Conservation (phyloP, 2,797 vertebrate genomes). For the Manis crassicaudata region DNA sequence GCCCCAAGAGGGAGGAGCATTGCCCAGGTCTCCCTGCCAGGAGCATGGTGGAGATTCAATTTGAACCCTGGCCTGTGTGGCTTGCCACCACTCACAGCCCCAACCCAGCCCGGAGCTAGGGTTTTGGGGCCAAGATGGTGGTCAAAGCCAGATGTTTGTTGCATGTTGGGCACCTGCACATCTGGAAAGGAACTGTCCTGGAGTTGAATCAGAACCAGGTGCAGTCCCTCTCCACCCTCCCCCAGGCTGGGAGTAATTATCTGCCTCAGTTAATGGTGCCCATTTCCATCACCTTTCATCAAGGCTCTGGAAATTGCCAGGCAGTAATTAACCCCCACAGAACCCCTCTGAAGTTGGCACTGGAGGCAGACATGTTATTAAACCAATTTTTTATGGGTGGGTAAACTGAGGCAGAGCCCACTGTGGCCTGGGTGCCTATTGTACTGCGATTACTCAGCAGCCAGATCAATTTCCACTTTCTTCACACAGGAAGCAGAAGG, state of each 20-base stretch:
- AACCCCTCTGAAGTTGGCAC: conserved; percentile 73
- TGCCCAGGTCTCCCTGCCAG: background rate
- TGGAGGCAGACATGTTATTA: conserved; percentile 77
- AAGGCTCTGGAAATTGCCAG: conserved; percentile 46
- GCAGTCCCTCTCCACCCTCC: background rate
- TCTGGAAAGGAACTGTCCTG: background rate
- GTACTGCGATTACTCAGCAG: conserved; percentile 61
- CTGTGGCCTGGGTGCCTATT: conserved; percentile 25
- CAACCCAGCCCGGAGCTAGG: background rate
- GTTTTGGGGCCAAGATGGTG: background rate
- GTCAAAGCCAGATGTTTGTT: background rate
- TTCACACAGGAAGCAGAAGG: background rate
- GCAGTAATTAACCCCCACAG: conserved; percentile 65
- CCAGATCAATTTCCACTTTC: background rate
- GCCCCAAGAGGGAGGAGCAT: background rate
- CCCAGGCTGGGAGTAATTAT: conserved; percentile 50
- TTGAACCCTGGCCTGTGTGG: background rate
- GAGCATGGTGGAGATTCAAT: background rate
- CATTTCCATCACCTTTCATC: conserved; percentile 71
- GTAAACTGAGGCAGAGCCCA: conserved; percentile 76
- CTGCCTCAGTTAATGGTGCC: background rate
- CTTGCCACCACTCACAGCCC: background rate
- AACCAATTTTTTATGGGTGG: conserved; percentile 54
- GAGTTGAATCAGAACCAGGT: conserved; percentile 10
- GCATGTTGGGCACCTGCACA: background rate